Evolutionary conservation across 2,797 vertebrate genomes (phyloP).

Genomic region (Vireo griseus): DNA sequence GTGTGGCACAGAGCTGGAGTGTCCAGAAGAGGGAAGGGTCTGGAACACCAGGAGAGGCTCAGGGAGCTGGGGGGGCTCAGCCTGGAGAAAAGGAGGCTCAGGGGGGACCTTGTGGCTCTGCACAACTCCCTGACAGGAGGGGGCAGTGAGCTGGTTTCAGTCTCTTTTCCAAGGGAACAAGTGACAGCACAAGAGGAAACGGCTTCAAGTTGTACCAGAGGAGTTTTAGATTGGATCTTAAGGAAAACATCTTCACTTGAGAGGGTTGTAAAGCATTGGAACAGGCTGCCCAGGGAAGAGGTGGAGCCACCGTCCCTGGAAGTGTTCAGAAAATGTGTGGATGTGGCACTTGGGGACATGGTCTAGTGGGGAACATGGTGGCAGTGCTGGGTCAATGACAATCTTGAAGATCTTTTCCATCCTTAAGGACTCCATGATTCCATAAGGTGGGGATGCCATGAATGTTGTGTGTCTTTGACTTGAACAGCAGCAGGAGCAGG

Average conservation of each 20-base stretch:
- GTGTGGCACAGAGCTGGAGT: fast-evolving
- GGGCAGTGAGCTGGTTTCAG: background rate
- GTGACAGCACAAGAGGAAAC: background rate
- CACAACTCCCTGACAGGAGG: background rate
- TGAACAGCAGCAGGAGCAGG: background rate
- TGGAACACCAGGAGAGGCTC: background rate
- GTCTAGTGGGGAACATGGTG: fast-evolving
- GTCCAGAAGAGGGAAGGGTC: background rate
- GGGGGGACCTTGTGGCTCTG: fast-evolving
- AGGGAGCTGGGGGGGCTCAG: background rate
- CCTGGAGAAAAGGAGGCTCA: background rate
- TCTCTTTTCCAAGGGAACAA: background rate
- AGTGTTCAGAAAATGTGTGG: background rate
- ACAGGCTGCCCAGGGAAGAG: background rate
- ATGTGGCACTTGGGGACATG: background rate
- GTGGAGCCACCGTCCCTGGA: background rate
- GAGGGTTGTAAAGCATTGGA: background rate
- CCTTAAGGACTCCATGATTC: background rate
- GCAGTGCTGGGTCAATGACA: background rate
- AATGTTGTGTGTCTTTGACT: fast-evolving
- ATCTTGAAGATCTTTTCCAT: background rate
- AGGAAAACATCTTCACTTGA: background rate
- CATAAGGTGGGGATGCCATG: fast-evolving
- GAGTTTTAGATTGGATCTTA: background rate
- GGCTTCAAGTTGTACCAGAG: background rate